These are phyloP conservation scores for Anoura caudifer DNA, from an alignment of 2,113 vertebrate genomes.

Conservation along the genomic window DNA sequence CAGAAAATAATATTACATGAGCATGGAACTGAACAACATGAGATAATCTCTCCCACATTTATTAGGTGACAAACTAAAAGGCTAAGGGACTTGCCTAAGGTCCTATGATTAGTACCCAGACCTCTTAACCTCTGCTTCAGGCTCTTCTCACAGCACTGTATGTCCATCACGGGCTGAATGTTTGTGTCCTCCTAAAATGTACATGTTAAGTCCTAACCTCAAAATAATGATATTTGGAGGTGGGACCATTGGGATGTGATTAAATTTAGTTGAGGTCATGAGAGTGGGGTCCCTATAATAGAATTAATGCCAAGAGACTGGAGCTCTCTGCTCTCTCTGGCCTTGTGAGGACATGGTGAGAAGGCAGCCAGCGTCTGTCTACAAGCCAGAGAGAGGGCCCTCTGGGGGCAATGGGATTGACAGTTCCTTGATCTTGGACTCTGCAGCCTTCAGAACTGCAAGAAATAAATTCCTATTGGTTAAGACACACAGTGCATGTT, in stretches of 20 bases:
- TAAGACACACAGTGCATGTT: neutral
- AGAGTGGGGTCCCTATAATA: neutral
- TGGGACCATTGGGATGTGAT: neutral
- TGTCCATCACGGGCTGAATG: neutral
- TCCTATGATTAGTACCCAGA: neutral
- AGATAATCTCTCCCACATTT: neutral
- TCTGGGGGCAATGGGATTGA: neutral
- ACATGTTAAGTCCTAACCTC: neutral
- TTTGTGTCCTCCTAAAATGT: neutral
- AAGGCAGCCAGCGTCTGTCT: neutral
- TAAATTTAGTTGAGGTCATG: neutral
- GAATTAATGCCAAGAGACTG: neutral
- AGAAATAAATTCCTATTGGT: neutral
- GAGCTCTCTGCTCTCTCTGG: neutral
- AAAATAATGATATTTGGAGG: neutral
- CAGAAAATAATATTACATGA: neutral
- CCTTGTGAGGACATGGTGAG: accelerated
- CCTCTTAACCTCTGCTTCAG: neutral
- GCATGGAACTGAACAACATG: neutral
- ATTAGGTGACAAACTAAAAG: neutral
- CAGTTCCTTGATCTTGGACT: neutral
- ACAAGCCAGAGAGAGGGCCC: too few species aligned
- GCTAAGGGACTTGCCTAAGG: neutral
- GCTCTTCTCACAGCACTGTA: neutral
- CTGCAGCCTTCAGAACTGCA: neutral